These are phyloP conservation scores for Clostera curtula DNA, from an alignment of 2,888 invertebrate genomes.

Conservation along the genomic window DNA sequence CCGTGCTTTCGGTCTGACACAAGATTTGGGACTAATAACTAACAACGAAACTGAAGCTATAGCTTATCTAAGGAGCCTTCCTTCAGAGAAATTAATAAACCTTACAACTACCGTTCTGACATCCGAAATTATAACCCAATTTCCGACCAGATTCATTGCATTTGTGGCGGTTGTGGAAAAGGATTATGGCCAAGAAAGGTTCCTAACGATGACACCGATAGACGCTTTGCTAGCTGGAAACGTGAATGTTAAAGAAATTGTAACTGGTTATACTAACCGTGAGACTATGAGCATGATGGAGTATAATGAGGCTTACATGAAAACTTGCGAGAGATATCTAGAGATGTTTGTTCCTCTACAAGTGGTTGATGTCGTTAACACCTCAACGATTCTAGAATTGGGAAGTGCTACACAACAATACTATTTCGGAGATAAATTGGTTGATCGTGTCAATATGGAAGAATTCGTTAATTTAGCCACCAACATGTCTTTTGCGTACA, in stretches of 20 bases:
- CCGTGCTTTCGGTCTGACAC: background rate
- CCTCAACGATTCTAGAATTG: constrained; percentile 2
- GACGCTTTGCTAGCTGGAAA: background rate
- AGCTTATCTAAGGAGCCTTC: background rate
- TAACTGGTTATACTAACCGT: constrained; percentile 1
- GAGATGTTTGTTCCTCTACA: constrained; percentile 8
- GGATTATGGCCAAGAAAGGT: constrained; percentile 3
- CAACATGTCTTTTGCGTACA: constrained; percentile 2
- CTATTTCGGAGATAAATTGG: constrained; percentile 7
- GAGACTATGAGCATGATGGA: background rate
- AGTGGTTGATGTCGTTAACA: background rate
- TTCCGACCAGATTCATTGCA: background rate
- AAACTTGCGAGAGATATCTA: background rate
- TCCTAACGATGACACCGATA: constrained; percentile 1
- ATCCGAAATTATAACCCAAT: background rate
- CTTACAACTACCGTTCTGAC: background rate
- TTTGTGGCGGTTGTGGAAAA: constrained; percentile 2
- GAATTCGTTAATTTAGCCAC: constrained; percentile 4
- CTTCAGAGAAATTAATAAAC: background rate
- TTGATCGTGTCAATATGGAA: constrained; percentile 1
- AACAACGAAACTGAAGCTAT: background rate
- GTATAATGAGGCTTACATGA: background rate
- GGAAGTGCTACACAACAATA: constrained; percentile 3
- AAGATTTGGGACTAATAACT: constrained; percentile 1
- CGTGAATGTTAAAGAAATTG: constrained; percentile 1